phyloP scores from a whole-genome alignment of 2,888 invertebrate species.

The Eristalinus aeneus region DNA sequence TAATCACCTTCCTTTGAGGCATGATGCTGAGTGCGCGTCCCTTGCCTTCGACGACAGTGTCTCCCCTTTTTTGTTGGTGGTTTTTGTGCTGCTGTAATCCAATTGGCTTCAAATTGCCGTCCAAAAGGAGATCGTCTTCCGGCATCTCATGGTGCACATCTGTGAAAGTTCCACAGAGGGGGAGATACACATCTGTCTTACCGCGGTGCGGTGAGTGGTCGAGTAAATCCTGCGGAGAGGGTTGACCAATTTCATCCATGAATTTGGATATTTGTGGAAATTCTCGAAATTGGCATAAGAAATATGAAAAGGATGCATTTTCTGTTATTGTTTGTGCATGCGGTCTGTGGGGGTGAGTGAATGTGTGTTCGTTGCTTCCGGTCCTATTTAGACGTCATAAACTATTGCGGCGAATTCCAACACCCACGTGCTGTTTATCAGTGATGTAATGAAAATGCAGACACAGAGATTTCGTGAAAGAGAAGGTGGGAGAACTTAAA shows the following conservation, averaged over 20 bases:
- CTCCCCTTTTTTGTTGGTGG: not conserved
- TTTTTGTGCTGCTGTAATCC: slow-evolving; percentile 47
- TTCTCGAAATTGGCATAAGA: slow-evolving; percentile 25
- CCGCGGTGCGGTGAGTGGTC: not conserved
- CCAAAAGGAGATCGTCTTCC: slow-evolving; percentile 52
- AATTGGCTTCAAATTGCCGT: slow-evolving; percentile 64
- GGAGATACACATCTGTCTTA: not conserved
- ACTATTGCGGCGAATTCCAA: slow-evolving; percentile 45
- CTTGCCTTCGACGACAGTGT: not conserved
- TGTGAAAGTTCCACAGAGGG: slow-evolving; percentile 5
- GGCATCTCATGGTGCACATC: slow-evolving; percentile 52
- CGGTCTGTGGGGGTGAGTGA: not conserved
- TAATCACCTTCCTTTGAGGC: slow-evolving; percentile 64
- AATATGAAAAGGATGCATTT: slow-evolving; percentile 19
- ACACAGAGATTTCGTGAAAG: not conserved
- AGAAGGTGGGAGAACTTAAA: not conserved
- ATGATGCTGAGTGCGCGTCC: slow-evolving; percentile 42
- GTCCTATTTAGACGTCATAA: slow-evolving; percentile 36
- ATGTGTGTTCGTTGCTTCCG: not conserved
- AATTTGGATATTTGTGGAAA: slow-evolving; percentile 15
- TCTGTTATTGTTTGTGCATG: not conserved
- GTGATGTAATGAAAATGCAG: not conserved
- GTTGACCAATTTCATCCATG: slow-evolving; percentile 6
- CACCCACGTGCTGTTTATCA: slow-evolving; percentile 33
- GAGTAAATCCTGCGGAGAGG: not conserved